Base-by-base conservation (phyloP, 2,888 invertebrate species). In the Ypsolopha sequella region DNA sequence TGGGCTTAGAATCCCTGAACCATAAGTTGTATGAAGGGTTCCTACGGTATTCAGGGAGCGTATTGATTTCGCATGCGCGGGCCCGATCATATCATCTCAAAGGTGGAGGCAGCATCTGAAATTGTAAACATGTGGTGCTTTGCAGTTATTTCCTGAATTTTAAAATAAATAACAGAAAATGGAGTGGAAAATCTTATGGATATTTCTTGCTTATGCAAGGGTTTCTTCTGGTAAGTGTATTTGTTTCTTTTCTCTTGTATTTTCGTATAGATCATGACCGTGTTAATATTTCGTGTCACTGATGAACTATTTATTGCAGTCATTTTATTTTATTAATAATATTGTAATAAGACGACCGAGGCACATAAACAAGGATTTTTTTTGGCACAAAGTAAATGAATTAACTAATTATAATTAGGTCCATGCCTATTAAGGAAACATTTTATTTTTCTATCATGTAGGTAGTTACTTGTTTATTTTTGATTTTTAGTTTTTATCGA, bases 61-160 rank as follows among this genome's bases (percentile, higher is more conserved):
- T 84, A 84, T 82, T 68, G 85, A 84, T 84, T 71, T 72, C 81
- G 78, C 80, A 59, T 73, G 84, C 84, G 82, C 66, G 54, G 41
- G 61, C 52, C 53, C 46, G 33, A n/a, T 50, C 36, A 44, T 36
- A 38, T 47, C 38, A 38, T 24, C 36, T 10, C 48, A 10, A 41
- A 44, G 39, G 24, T 41, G 36, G 56, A 52, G 52, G 54, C 57
- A 57, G 60, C 54, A 58, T 60, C 58, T 56, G 41, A 35, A 48
- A 45, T 50, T 60, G 66, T 67, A 72, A 73, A 72, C 65, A 74
- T 70, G 70, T 58, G 54, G 70, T 58, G 54, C 53, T 53, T 50
- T 55, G 65, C 54, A 65, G 66, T 58, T 54, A 52, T 55, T 54
- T 39, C 6, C 7, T 48, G 36, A 24, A 24, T 44, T 36, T 50